A percentile compares a stretch with the other conserved stretches of the same genome.
Conservation (phyloP, 2,888 invertebrate genomes). For the Tetanocera ferruginea region DNA sequence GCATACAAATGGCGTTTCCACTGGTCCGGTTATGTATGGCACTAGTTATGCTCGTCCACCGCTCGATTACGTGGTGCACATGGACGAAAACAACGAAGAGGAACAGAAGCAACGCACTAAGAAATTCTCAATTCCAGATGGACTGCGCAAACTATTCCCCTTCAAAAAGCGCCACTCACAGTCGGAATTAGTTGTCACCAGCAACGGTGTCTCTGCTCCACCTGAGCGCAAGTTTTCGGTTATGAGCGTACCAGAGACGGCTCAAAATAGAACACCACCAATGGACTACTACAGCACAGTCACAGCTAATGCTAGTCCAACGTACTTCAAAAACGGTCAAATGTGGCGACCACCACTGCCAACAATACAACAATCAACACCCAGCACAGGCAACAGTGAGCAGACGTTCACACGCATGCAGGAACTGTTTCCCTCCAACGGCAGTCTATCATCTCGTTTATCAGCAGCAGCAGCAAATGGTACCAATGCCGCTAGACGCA, state of each 20-base stretch:
- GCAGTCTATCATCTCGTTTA: conserved; percentile 47
- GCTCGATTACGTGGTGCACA: conserved; percentile 55
- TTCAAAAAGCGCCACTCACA: conserved; percentile 66
- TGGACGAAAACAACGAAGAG: conserved; percentile 55
- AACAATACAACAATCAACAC: conserved; percentile 31
- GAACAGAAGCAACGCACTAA: conserved; percentile 52
- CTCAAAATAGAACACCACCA: conserved; percentile 48
- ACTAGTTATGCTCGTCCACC: conserved; percentile 45
- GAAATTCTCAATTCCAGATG: conserved; percentile 67
- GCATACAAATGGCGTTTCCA: conserved; percentile 46
- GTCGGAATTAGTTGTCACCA: conserved; percentile 50
- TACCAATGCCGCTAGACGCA: conserved; percentile 46
- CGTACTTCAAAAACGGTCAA: conserved; percentile 56
- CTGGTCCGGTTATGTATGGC: conserved; percentile 54
- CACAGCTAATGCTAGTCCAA: conserved; percentile 55
- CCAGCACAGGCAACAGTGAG: background rate
- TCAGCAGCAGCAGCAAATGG: conserved; percentile 22
- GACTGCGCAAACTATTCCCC: conserved; percentile 64
- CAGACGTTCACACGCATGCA: background rate
- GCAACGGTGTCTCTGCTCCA: conserved; percentile 36
- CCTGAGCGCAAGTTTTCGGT: conserved; percentile 62
- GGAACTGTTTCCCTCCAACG: conserved; percentile 48
- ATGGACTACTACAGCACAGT: conserved; percentile 63
- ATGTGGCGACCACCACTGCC: conserved; percentile 22
- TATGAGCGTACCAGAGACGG: conserved; percentile 63